A percentile compares a stretch with the other conserved stretches of the same genome.
These are phyloP conservation scores for Isoperla grammatica DNA, from an alignment of 2,888 invertebrate species.

Conservation along the genomic window DNA sequence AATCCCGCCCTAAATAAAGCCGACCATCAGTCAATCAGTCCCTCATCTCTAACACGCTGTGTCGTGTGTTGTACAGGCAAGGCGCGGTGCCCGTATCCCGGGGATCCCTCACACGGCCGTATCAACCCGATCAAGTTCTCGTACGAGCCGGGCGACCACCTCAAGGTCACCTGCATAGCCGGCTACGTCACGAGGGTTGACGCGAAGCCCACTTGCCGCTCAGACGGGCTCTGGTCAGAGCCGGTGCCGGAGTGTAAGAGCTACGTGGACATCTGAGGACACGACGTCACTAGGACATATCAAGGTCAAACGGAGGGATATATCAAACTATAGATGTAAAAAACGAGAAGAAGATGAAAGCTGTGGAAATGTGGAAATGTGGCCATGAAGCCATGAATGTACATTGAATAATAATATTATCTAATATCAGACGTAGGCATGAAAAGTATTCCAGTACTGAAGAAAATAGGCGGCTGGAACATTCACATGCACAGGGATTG, in stretches of 20 bases:
- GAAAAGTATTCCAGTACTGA: too few relatives aligned
- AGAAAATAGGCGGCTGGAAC: too few relatives aligned
- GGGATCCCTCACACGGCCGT: slow-evolving; percentile 64
- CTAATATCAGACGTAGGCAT: too few relatives aligned
- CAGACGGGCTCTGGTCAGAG: slow-evolving; percentile 64
- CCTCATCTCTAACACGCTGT: too few relatives aligned
- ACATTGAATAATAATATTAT: too few relatives aligned
- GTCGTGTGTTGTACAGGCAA: slow-evolving; percentile 50
- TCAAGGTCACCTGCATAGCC: slow-evolving; percentile 62
- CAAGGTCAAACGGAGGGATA: not conserved
- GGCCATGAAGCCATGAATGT: too few relatives aligned
- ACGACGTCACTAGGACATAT: not conserved
- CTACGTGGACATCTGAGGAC: slow-evolving; percentile 20
- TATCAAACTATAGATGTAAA: too few relatives aligned
- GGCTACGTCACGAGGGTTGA: slow-evolving; percentile 59
- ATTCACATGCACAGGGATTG: too few relatives aligned
- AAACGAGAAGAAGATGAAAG: too few relatives aligned
- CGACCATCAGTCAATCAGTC: too few relatives aligned
- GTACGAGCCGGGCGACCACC: slow-evolving; percentile 66
- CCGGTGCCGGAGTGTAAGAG: slow-evolving; percentile 56
- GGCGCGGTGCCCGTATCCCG: slow-evolving; percentile 65
- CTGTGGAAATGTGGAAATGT: too few relatives aligned
- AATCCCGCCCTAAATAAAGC: too few relatives aligned
- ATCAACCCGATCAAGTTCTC: slow-evolving; percentile 66
- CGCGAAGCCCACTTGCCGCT: slow-evolving; percentile 54